Conservation (phyloP, 1,140 invertebrate genomes). For the Zaprionus gabonicus region DNA sequence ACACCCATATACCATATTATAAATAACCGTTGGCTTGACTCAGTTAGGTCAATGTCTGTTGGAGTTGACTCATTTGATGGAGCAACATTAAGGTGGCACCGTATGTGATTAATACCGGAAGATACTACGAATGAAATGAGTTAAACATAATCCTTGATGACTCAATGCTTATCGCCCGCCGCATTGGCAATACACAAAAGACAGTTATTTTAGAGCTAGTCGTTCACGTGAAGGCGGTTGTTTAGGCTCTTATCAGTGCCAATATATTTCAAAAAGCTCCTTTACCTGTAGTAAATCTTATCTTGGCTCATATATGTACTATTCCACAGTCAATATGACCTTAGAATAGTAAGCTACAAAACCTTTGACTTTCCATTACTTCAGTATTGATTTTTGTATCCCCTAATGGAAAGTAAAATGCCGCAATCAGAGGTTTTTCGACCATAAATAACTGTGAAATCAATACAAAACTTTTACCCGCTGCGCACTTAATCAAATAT, state of each 20-base stretch:
- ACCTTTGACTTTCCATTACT: not conserved
- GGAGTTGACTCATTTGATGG: slow-evolving; percentile 31
- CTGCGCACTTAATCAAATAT: slow-evolving; percentile 48
- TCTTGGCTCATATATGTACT: not conserved
- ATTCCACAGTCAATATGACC: not conserved
- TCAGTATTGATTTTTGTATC: not conserved
- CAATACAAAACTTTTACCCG: slow-evolving; percentile 44
- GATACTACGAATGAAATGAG: slow-evolving; percentile 11
- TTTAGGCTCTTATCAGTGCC: not conserved
- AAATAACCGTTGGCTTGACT: slow-evolving; percentile 26
- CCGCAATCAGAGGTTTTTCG: not conserved
- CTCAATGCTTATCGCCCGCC: slow-evolving; percentile 21
- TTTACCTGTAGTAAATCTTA: not conserved
- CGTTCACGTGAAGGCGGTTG: not conserved
- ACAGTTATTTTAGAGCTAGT: not conserved
- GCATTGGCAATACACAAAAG: not conserved
- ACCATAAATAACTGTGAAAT: slow-evolving; percentile 7
- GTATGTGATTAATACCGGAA: slow-evolving; percentile 5
- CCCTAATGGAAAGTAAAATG: slow-evolving; percentile 10
- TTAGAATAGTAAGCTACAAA: not conserved
- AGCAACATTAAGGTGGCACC: slow-evolving; percentile 15
- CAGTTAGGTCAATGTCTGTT: slow-evolving; percentile 12
- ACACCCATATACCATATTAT: not conserved
- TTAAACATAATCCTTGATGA: slow-evolving; percentile 27
- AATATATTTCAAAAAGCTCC: slow-evolving; percentile 4